Percentiles rank a stretch among this genome's conserved stretches.
phyloP scores from a whole-genome alignment of 2,888 invertebrate genomes.

The Syritta pipiens region DNA sequence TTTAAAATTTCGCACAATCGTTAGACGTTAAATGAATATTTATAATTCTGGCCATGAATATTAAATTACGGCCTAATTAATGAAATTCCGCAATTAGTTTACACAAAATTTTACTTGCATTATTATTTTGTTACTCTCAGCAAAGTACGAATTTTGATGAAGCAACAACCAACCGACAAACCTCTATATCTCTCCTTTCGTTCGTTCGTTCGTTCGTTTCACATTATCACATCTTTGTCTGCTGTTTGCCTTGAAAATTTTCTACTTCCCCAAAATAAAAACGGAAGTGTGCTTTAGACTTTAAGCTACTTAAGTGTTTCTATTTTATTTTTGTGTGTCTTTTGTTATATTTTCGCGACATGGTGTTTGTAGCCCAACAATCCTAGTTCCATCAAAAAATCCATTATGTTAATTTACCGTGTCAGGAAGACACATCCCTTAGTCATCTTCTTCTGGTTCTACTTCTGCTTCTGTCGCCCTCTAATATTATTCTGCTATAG shows the following conservation, averaged over 20 bases:
- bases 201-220: too few species aligned
- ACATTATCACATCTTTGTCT: conserved; percentile 54
- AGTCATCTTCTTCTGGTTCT: conserved; percentile 14
- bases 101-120: conserved; percentile 61
- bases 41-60: conserved; percentile 59
- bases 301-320: conserved; percentile 66
- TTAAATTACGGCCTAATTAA: conserved; percentile 62
- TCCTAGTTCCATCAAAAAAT: conserved; percentile 62
- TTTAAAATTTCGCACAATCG: conserved; percentile 44
- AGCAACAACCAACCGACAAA: too few species aligned
- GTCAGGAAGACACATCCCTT: conserved; percentile 57
- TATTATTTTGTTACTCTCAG: conserved; percentile 46
- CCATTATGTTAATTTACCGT: conserved; percentile 68
- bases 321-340: conserved; percentile 57
- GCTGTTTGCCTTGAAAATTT: too few species aligned
- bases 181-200: too few species aligned
- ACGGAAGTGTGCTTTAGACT: conserved; percentile 51
- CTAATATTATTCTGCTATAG: conserved; percentile 52
- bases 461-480: conserved; percentile 9
- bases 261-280: too few species aligned
- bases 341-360: conserved; percentile 59
- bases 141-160: conserved; percentile 42
- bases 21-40: conserved; percentile 55
- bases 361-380: conserved; percentile 49
- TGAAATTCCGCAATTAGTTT: conserved; percentile 64